Conservation (phyloP, 2,888 invertebrate genomes). For the Oegoconia quadripuncta region DNA sequence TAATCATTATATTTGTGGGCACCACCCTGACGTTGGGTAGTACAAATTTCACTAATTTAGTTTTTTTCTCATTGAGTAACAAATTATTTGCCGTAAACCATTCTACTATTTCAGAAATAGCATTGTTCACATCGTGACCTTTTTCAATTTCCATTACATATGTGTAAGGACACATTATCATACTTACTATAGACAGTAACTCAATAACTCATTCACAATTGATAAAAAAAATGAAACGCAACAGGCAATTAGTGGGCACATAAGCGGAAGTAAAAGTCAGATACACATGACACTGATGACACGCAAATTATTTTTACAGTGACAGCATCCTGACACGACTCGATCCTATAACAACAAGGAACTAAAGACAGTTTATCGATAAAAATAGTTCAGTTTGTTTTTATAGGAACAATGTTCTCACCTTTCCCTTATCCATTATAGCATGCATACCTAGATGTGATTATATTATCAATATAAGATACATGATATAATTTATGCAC, state of each 20-base stretch:
- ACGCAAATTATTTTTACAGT: slow-evolving; percentile 18
- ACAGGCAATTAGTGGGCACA: slow-evolving; percentile 31
- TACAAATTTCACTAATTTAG: too few relatives aligned
- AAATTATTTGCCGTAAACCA: too few relatives aligned
- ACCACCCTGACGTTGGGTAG: too few relatives aligned
- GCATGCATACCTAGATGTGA: neutral
- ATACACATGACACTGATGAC: slow-evolving; percentile 23
- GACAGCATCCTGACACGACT: slow-evolving; percentile 27
- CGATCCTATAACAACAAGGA: slow-evolving; percentile 32
- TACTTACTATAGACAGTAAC: slow-evolving; percentile 10
- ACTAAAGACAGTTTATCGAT: slow-evolving; percentile 21
- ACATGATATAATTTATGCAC: neutral
- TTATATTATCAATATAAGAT: neutral
- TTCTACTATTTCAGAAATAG: too few relatives aligned
- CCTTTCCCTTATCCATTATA: neutral
- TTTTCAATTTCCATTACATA: neutral
- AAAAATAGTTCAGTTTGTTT: slow-evolving; percentile 10
- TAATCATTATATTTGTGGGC: too few relatives aligned
- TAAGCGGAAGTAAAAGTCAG: slow-evolving; percentile 26
- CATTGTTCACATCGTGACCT: too few relatives aligned
- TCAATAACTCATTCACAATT: slow-evolving; percentile 1
- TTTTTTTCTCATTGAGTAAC: too few relatives aligned
- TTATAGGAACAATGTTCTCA: neutral
- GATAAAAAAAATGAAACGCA: slow-evolving; percentile 13
- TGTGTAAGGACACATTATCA: neutral